Base-by-base conservation (phyloP, 2,888 invertebrate genomes). In the Oscheius myriophilus region DNA sequence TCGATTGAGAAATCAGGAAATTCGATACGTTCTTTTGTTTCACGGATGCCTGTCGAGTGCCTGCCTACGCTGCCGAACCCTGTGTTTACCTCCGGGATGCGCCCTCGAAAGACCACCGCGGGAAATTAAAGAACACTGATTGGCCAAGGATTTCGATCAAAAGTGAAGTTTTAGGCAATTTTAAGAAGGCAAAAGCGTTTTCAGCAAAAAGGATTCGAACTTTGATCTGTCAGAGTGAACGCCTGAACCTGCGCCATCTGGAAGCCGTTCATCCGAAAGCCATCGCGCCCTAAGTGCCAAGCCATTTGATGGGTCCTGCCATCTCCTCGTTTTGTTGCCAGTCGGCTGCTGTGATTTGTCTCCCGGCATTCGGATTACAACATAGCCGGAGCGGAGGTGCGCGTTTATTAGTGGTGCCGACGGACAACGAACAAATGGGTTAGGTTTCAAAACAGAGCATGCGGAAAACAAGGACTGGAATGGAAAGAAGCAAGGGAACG, bases 71-170 rank as follows among this genome's bases (percentile, higher is more conserved):
- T 18, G 23, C 49, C 46, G 49, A 25, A 39, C 25, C 33, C 33
- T 46, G 33, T 61, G 61, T 61, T 61, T 61, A 61, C 61, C 49
- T 26, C 61, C 18, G 49, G 61, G 49, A 61, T 61, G 61, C 61
- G 33, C 57, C 53, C 57, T 2, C 33, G 9, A 33, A 33, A 3
- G 33, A 33, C 33, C 33, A 33, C n/a, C 33, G 33, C 33, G 33
- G 9, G 33, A 33, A 33, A 33, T 33, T 33, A 33, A 33, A 33
- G 33, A 33, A 33, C 33, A 33, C 33, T 33, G 33, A 33, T 33
- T 33, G 33, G 9, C 33, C 9, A 9, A 33, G 9, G 33, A 33
- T 33, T 33, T 3, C 3, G 9, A 33, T 33, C 33, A 33, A 33
- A 33, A 33, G 33, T 33, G 33, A 33, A 6, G 3, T 33, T 33